Evolutionary conservation across 2,888 invertebrate species (phyloP), one percentile per base, ranked within the genome.

Genomic region (Spicauda simplicius): DNA sequence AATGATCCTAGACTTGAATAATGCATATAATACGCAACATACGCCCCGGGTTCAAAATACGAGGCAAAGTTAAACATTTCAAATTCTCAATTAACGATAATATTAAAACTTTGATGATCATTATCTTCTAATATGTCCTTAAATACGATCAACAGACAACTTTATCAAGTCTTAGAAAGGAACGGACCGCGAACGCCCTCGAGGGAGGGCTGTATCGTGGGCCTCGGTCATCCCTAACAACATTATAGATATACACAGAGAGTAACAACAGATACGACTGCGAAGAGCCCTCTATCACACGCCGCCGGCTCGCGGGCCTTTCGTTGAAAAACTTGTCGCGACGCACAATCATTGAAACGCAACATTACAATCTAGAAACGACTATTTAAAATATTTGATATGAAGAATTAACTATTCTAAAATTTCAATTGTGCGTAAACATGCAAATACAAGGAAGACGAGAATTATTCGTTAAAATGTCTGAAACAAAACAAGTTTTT

Each of bases 361-460:
- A 77, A 74, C 72, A 74, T 78, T 75, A 77, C 72, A 75, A 70
- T 71, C 77, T 80, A 83, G 76, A 80, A 84, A 85, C 80, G 79
- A 79, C 77, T 77, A 81, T 80, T 83, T 82, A 82, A 84, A 83
- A 83, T 77, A 86, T 84, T 79, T 90, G 91, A 91, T 92, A 91
- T 90, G 91, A 88, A 85, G 80, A 80, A 83, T 81, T 75, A 82
- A 84, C 82, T 90, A 89, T 79, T 76, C 87, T 90, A 89, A 81
- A 77, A 78, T 70, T 73, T 66, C 79, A 83, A 82, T 91, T 92
- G 91, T 92, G 91, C 91, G 91, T 85, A 80, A 88, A 85, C 84
- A 86, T 87, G 82, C 84, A 81, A 81, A 82, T 83, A 85, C 80
- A 83, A 86, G 92, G 91, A 92, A 91, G 92, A 91, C 91, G 79